phyloP scores from a whole-genome alignment of 2,113 vertebrate genomes.

The Centropus unirufus region DNA sequence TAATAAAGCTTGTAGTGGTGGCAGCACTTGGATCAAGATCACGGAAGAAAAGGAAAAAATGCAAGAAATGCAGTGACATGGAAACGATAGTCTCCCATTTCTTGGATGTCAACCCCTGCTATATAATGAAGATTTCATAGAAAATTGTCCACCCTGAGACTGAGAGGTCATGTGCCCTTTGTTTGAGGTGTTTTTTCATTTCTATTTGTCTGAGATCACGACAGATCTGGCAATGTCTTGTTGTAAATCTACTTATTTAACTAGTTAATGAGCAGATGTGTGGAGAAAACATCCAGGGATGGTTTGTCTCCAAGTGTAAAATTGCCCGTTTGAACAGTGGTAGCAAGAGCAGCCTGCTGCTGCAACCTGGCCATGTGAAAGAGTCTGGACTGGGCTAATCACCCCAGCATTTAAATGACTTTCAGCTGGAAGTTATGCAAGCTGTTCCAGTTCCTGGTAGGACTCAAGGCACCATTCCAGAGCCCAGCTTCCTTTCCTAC shows the following conservation, averaged over 20 bases:
- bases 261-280: not conserved
- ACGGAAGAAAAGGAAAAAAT: not conserved
- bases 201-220: not conserved
- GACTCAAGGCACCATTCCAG: not conserved
- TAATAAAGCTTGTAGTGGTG: no score
- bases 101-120: not conserved
- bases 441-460: not conserved
- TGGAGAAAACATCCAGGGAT: not conserved
- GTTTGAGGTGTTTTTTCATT: not conserved
- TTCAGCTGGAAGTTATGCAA: not conserved
- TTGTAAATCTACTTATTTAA: not conserved
- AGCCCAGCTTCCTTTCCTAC: not conserved
- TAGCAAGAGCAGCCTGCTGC: not conserved
- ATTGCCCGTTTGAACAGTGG: not conserved
- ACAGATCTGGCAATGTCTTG: not conserved
- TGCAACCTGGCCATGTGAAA: fast-evolving
- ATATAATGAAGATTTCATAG: not conserved
- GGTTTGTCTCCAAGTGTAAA: not conserved
- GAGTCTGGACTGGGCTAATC: not conserved
- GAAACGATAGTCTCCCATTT: not conserved
- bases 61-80: not conserved
- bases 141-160: not conserved
- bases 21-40: not conserved
- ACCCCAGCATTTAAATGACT: not conserved
- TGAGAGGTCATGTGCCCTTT: not conserved